Evolutionary conservation across 2,113 vertebrate species (phyloP).

Genomic region (Cryptoleucopteryx plumbea): DNA sequence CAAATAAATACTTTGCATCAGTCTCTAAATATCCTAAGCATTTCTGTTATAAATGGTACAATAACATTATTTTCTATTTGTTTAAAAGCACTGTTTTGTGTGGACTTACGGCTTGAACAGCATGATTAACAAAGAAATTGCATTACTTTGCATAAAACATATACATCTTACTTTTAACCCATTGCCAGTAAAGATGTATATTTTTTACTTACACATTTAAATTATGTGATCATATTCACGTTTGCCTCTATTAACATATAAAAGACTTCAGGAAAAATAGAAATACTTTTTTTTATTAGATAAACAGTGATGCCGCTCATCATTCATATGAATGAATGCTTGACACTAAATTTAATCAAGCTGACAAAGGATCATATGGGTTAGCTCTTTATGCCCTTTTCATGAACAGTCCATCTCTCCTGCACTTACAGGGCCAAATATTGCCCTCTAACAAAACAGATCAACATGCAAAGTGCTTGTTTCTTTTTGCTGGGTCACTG

Average conservation of each 20-base stretch:
- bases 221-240: slow-evolving; percentile 32
- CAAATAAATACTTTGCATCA: background rate
- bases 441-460: background rate
- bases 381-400: background rate
- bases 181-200: slow-evolving; percentile 8
- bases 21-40: background rate
- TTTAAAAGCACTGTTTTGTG: slow-evolving; percentile 38
- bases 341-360: slow-evolving; percentile 36
- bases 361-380: slow-evolving; percentile 29
- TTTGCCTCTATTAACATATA: slow-evolving; percentile 66
- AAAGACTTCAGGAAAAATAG: slow-evolving; percentile 57
- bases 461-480: background rate
- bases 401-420: background rate
- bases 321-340: background rate
- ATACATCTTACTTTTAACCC: slow-evolving; percentile 52
- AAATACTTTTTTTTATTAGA: slow-evolving; percentile 54
- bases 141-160: slow-evolving; percentile 58
- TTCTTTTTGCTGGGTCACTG: slow-evolving; percentile 28
- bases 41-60: slow-evolving; percentile 44
- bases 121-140: slow-evolving; percentile 50
- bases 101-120: slow-evolving; percentile 30
- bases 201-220: slow-evolving; percentile 48
- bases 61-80: slow-evolving; percentile 42
- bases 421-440: slow-evolving; percentile 13
- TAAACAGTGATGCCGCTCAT: slow-evolving; percentile 35